Conservation (phyloP, 2,888 invertebrate genomes). For the Ametastegia equiseti region DNA sequence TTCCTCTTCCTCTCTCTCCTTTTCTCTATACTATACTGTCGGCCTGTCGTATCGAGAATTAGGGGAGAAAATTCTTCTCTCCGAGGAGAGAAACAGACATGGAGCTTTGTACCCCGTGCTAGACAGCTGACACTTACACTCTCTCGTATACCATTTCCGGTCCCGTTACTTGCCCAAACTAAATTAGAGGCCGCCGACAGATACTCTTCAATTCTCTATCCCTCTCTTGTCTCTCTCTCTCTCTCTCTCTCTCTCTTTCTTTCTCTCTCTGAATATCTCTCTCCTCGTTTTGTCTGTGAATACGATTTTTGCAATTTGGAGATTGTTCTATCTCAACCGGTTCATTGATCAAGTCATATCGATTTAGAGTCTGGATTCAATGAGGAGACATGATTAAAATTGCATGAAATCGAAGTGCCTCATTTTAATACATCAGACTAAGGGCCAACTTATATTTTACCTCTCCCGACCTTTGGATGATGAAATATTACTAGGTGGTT, state of each 20-base stretch:
- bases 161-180: conserved; percentile 6
- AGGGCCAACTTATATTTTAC: too few relatives aligned
- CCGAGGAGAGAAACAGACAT: not conserved
- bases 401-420: too few relatives aligned
- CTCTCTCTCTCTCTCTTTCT: not conserved
- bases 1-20: not conserved
- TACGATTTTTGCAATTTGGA: not conserved
- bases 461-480: conserved; percentile 14
- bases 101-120: not conserved
- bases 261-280: not conserved
- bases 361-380: too few relatives aligned
- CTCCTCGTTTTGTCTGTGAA: too few relatives aligned
- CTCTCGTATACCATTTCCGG: conserved; percentile 28
- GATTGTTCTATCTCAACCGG: too few relatives aligned
- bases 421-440: too few relatives aligned
- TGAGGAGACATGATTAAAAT: too few relatives aligned
- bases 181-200: conserved; percentile 24
- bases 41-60: not conserved
- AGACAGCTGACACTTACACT: conserved; percentile 40
- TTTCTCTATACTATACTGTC: too few relatives aligned
- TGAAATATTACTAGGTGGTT: not conserved
- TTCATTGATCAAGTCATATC: too few relatives aligned
- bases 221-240: not conserved
- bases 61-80: not conserved
- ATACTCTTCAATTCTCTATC: not conserved